Base-by-base conservation (phyloP, 2,888 invertebrate species). In the Oligia strigilis region DNA sequence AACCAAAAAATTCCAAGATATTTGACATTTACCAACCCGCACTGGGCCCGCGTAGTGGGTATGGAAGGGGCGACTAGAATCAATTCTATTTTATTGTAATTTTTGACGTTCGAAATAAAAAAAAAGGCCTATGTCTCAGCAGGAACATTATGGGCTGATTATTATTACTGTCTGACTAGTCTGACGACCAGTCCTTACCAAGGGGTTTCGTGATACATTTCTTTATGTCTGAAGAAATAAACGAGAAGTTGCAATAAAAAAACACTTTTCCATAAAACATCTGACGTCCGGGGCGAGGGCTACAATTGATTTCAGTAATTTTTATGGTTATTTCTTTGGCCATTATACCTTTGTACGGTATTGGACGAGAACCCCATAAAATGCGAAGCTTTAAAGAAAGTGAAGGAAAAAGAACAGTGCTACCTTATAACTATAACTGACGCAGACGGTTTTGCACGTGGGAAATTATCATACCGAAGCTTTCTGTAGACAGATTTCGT, bases 261-360 rank as follows among this genome's bases (percentile, higher is more conserved):
- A 23, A 14, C 4, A 62, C 62, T 72, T 49, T 81, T 55, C 11
- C 19, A 29, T 72, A 43, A 72, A 75, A 79, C 14, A 58, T 58
- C 40, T 65, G 36, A 72, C 29, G 58, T 65, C 70, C 14, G 29
- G 14, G 40, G 40, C 29, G 72, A 65, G 40, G 60, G 60, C 36
- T 73, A n/a, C 46, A 66, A 83, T 49, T 75, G 70, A 83, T 70
- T 83, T 76, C 72, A 71, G 83, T 83, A 66, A 64, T 80, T 80
- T 83, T 80, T 77, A 83, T 83, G 76, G 80, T 83, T 83, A 76
- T 76, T 83, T 72, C 69, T 43, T 74, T 60, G 40, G 76, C 83
- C 62, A 83, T 76, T 71, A 76, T 71, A 29, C 70, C 36, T 83
- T 83, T 83, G 76, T 83, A 52, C 69, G 52, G 62, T 73, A 76